Base-by-base conservation (phyloP, 2,113 vertebrate species). In the Pica pica region DNA sequence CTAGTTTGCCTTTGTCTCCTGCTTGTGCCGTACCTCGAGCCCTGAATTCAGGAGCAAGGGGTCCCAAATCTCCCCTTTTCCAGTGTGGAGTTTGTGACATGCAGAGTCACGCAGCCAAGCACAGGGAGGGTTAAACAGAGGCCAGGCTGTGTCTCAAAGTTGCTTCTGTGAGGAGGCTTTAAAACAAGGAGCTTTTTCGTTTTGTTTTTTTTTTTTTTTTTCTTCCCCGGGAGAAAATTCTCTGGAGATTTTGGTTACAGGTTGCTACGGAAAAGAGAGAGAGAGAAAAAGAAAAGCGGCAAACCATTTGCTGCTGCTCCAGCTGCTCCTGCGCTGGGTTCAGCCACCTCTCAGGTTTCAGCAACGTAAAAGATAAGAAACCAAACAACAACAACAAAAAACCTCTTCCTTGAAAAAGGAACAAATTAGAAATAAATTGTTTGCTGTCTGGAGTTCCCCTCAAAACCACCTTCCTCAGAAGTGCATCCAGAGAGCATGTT, bases 141-240 rank as follows among this genome's bases (percentile, higher is more conserved):
- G 31, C 56, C 46, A 19, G 49, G 5, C 76, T 46, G 59, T 4
- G 47, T 9, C 60, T 87, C 80, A 47, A 27, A 92, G 77, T 39
- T 56, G 81, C 71, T 91, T 56, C 87, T 93, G 90, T 83, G 67
- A 47, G 61, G 50, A 77, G 20, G 39, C 37, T 89, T 83, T 83
- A 35, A 91, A 61, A 80, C 75, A 89, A 90, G 91, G 65, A 82
- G 76, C 89, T 77, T 70, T 94, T 93, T 68, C 59, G 73, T 10
- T 10, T 49, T 52, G 15, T 50, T 44, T n/a, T 28, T 28, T 42
- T 42, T 41, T 42, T 41, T 41, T 39, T 52, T 55, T 83, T 53
- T 79, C 37, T 37, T 4, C 35, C 23, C 68, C 84, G 22, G 52
- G 42, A 93, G 60, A 73, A 67, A 91, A 79, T 74, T 70, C 68